Percentiles rank a stretch among this genome's conserved stretches.
phyloP scores from a whole-genome alignment of 1,140 invertebrate species.

The Drosophila eugracilis region DNA sequence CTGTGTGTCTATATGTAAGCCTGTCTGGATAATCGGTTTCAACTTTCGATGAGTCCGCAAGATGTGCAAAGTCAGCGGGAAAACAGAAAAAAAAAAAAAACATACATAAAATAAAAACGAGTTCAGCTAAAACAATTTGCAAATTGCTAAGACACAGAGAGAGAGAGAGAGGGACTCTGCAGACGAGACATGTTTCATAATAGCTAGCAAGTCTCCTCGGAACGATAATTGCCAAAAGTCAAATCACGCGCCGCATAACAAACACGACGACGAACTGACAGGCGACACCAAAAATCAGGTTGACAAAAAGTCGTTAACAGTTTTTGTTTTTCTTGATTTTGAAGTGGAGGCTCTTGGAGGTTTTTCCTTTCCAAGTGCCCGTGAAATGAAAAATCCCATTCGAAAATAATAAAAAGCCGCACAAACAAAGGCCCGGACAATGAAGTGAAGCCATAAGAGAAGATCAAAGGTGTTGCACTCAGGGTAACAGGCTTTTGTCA shows the following conservation, averaged over 20 bases:
- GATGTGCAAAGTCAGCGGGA: constrained; percentile 26
- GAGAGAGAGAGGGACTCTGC: constrained; percentile 2
- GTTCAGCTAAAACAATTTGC: constrained; percentile 48
- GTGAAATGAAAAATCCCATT: constrained; percentile 43
- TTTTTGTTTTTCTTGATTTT: not conserved
- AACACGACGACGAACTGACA: constrained; percentile 26
- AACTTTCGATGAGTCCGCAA: constrained; percentile 46
- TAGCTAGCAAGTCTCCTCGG: constrained; percentile 4
- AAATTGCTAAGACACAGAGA: constrained; percentile 15
- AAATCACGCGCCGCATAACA: constrained; percentile 35
- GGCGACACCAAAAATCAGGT: constrained; percentile 26
- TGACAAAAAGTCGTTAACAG: constrained; percentile 43
- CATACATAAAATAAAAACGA: constrained; percentile 28
- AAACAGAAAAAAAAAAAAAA: not conserved
- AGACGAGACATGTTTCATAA: constrained; percentile 54
- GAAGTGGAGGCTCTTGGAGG: constrained; percentile 1
- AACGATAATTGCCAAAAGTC: constrained; percentile 55
- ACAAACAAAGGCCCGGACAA: constrained; percentile 12
- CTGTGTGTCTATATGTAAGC: not conserved
- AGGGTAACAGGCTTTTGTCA: constrained; percentile 21
- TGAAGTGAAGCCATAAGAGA: constrained; percentile 27
- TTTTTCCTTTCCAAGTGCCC: constrained; percentile 33
- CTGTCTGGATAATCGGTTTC: constrained; percentile 34
- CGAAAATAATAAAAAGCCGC: constrained; percentile 4
- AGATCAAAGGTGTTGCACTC: constrained; percentile 45